Conservation (phyloP, 1,140 invertebrate genomes). For the Aphelinus certus region DNA sequence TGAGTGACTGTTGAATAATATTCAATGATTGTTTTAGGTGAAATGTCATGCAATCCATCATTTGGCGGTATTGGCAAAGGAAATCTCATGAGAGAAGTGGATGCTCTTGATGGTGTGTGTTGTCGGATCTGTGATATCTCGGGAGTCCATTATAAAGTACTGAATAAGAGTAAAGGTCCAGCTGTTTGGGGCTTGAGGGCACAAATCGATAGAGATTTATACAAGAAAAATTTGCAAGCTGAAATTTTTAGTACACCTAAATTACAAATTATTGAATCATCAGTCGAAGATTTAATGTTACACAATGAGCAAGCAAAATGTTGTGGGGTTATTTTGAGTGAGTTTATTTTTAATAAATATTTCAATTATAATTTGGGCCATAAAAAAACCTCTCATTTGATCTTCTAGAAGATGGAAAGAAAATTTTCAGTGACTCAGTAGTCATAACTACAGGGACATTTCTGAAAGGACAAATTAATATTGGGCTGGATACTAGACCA, state of each 20-base stretch:
- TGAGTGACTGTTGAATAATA: conserved; percentile 16
- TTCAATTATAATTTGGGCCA: too few relatives aligned
- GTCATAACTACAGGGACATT: conserved; percentile 96
- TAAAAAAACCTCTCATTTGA: too few relatives aligned
- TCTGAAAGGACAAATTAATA: conserved; percentile 87
- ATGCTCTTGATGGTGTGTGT: conserved; percentile 92
- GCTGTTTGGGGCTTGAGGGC: conserved; percentile 92
- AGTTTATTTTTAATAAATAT: conserved; percentile 37
- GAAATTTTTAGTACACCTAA: conserved; percentile 77
- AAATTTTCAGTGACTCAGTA: conserved; percentile 75
- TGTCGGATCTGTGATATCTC: conserved; percentile 84
- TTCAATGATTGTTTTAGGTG: conserved; percentile 69
- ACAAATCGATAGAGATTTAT: conserved; percentile 89
- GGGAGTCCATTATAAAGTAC: conserved; percentile 79
- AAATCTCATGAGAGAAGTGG: conserved; percentile 90
- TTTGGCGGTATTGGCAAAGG: conserved; percentile 97
- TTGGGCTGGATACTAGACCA: conserved; percentile 80
- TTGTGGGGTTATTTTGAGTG: conserved; percentile 73
- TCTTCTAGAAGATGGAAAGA: conserved; percentile 69
- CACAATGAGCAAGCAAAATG: conserved; percentile 64
- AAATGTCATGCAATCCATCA: conserved; percentile 96
- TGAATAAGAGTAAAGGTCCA: conserved; percentile 82
- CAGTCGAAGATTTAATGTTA: conserved; percentile 87
- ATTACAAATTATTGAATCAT: conserved; percentile 76
- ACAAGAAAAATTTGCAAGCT: conserved; percentile 84